Conservation (phyloP, 2,797 vertebrate species). For the Allobates femoralis region DNA sequence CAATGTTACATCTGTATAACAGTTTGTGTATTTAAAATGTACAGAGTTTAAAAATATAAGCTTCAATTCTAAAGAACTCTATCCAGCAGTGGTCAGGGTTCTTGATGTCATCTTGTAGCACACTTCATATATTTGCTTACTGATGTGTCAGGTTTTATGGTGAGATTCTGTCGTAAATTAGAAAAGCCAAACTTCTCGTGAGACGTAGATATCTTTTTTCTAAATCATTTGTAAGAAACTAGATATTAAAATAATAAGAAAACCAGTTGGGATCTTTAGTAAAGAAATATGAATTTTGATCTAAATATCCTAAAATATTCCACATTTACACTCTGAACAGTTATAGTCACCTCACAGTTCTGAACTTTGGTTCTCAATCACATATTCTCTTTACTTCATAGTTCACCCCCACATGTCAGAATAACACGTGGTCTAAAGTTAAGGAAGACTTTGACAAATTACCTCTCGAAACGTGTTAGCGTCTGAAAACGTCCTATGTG, state of each 20-base stretch:
- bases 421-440: not conserved
- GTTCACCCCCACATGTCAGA: not conserved
- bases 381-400: not conserved
- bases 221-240: not conserved
- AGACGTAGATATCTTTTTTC: not conserved
- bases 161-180: not conserved
- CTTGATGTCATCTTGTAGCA: not conserved
- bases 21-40: constrained; percentile 20
- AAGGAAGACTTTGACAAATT: constrained; percentile 41
- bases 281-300: constrained; percentile 26
- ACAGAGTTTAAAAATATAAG: constrained; percentile 50
- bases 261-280: not conserved
- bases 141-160: not conserved
- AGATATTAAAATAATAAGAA: not conserved
- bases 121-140: not conserved
- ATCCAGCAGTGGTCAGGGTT: constrained; percentile 8
- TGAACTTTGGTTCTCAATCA: not conserved
- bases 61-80: constrained; percentile 32
- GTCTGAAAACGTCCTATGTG: not conserved
- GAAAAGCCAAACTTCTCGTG: not conserved
- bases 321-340: not conserved
- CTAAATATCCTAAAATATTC: constrained; percentile 16
- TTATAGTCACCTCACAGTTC: not conserved
- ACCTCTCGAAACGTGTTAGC: not conserved
- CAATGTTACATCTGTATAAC: constrained; percentile 30